A percentile compares a stretch with the other conserved stretches of the same genome.
These are phyloP conservation scores for Ametastegia equiseti DNA, from an alignment of 2,888 invertebrate species.

Conservation along the genomic window DNA sequence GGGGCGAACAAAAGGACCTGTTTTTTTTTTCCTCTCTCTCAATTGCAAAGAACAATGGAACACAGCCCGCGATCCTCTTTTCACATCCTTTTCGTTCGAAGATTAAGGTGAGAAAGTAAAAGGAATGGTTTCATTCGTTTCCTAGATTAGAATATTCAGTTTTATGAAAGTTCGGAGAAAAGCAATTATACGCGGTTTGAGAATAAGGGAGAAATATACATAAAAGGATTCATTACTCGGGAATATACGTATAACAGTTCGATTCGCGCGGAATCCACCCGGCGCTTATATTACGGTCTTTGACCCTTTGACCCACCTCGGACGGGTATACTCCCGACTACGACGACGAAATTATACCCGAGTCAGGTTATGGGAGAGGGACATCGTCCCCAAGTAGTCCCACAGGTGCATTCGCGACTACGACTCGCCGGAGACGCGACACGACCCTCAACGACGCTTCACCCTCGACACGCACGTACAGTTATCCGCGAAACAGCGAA, in stretches of 20 bases:
- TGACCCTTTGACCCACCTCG: conserved; percentile 36
- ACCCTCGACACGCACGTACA: neutral
- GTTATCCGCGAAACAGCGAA: conserved; percentile 7
- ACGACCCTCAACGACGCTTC: no score
- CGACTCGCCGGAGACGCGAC: neutral
- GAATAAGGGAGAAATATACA: neutral
- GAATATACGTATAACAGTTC: neutral
- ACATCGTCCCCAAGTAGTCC: conserved; percentile 25
- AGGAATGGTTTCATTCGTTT: no score
- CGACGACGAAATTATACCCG: neutral
- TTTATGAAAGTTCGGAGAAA: neutral
- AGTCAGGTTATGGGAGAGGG: conserved; percentile 29
- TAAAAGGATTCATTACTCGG: neutral
- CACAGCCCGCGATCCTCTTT: neutral
- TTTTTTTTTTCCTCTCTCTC: neutral
- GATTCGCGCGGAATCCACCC: neutral
- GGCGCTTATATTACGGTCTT: conserved; percentile 19
- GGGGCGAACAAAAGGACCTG: neutral
- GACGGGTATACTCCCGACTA: neutral
- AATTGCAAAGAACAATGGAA: conserved; percentile 1
- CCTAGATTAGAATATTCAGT: no score
- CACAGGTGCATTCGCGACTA: conserved; percentile 17
- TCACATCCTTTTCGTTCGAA: no score
- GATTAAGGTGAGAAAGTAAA: no score
- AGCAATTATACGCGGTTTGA: neutral